Evolutionary conservation across 1,140 invertebrate genomes (phyloP).

Genomic region (Rhopalosiphum padi): DNA sequence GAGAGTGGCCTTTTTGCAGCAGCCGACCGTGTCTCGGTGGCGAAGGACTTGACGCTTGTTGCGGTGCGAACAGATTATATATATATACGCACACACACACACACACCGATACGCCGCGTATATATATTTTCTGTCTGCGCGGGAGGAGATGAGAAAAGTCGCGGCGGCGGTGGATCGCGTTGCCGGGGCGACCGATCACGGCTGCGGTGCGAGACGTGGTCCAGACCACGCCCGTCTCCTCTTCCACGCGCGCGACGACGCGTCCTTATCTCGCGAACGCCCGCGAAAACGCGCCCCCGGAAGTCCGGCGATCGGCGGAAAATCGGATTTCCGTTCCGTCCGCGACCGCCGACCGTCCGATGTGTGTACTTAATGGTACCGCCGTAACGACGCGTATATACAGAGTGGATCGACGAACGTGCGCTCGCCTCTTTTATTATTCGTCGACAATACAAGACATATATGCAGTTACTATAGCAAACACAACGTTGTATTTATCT

Average conservation of each 20-base stretch:
- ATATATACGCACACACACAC: not conserved
- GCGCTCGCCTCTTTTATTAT: not conserved
- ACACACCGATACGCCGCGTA: too few relatives aligned
- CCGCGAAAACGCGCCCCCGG: not conserved
- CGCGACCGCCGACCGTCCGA: not conserved
- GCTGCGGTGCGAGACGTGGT: not conserved
- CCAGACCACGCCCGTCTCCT: constrained; percentile 28
- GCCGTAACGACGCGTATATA: not conserved
- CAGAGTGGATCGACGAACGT: not conserved
- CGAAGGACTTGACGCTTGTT: constrained; percentile 32
- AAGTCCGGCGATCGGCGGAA: not conserved
- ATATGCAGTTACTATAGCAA: not conserved
- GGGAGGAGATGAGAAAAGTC: constrained; percentile 2
- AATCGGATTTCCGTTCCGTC: not conserved
- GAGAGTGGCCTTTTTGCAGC: not conserved
- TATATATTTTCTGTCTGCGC: not conserved
- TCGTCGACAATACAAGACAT: too few relatives aligned
- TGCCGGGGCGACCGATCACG: constrained; percentile 34
- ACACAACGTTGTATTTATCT: not conserved
- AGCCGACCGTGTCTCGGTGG: not conserved
- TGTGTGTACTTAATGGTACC: not conserved
- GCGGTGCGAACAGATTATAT: constrained; percentile 37
- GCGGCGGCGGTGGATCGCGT: not conserved
- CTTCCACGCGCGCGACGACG: not conserved
- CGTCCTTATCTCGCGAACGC: constrained; percentile 1